Conservation (phyloP, 2,888 invertebrate species). For the Meiosimyza decipiens region DNA sequence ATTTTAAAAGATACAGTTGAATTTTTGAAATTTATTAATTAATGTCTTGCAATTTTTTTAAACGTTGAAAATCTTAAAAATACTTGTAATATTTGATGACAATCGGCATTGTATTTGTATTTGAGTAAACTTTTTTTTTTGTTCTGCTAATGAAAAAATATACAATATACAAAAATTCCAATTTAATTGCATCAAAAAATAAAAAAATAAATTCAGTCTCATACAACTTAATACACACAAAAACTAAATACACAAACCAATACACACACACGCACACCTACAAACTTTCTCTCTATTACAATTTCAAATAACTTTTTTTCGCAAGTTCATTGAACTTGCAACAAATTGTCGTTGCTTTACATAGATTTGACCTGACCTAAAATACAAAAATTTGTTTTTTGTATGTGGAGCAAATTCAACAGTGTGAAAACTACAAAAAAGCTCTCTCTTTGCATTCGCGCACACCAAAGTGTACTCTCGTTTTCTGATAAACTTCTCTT, state of each 20-base stretch:
- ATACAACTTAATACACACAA: slow-evolving; percentile 32
- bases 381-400: slow-evolving; percentile 58
- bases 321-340: slow-evolving; percentile 64
- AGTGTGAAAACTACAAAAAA: slow-evolving; percentile 41
- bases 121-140: too few relatives aligned
- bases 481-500: too few relatives aligned
- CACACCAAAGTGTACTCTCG: background rate
- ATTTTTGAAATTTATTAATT: too few relatives aligned
- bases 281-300: slow-evolving; percentile 48
- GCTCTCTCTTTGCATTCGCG: slow-evolving; percentile 19
- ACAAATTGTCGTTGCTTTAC: slow-evolving; percentile 51
- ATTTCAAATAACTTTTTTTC: slow-evolving; percentile 49
- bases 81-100: too few relatives aligned
- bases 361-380: slow-evolving; percentile 66
- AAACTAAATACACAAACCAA: slow-evolving; percentile 42
- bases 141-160: too few relatives aligned
- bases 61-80: too few relatives aligned
- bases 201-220: background rate
- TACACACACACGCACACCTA: slow-evolving; percentile 28
- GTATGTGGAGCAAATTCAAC: slow-evolving; percentile 53
- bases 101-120: too few relatives aligned
- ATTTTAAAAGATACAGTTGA: too few relatives aligned
- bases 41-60: too few relatives aligned
- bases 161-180: too few relatives aligned
- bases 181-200: background rate